A percentile compares a stretch with the other conserved stretches of the same genome.
Conservation (phyloP, 1,140 invertebrate genomes). For the Carcinoscorpius rotundicauda region DNA sequence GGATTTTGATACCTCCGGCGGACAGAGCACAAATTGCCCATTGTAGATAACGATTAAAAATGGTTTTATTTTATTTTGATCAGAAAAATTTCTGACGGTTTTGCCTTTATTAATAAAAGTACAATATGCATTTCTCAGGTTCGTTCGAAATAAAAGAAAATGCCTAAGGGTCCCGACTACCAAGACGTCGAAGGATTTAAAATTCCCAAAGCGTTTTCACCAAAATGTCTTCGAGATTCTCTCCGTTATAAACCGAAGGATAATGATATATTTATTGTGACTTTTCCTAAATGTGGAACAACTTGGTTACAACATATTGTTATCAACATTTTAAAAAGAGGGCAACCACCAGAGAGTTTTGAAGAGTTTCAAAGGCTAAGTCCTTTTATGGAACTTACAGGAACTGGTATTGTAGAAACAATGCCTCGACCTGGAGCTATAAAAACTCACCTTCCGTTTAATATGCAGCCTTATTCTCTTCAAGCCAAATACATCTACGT, state of each 20-base stretch:
- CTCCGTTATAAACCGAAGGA: slow-evolving; percentile 17
- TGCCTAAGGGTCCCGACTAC: too few relatives aligned
- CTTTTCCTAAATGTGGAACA: slow-evolving; percentile 26
- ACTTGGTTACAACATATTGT: slow-evolving; percentile 24
- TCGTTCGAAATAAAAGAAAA: too few relatives aligned
- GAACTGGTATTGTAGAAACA: slow-evolving; percentile 10
- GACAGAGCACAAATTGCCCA: too few relatives aligned
- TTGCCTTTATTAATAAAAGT: too few relatives aligned
- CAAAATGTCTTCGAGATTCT: slow-evolving; percentile 12
- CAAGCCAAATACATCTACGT: slow-evolving; percentile 53
- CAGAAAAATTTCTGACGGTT: too few relatives aligned
- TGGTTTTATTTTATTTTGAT: too few relatives aligned
- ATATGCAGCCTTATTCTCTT: slow-evolving; percentile 34
- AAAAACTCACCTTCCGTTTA: slow-evolving; percentile 63
- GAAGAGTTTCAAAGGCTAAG: slow-evolving; percentile 1
- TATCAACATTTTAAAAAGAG: slow-evolving; percentile 12
- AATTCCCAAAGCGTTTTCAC: slow-evolving; percentile 8
- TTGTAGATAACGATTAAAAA: too few relatives aligned
- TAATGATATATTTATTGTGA: slow-evolving; percentile 21
- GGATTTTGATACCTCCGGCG: too few relatives aligned
- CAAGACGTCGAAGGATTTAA: slow-evolving; percentile 5
- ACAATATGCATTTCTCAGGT: too few relatives aligned
- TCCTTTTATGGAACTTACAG: slow-evolving; percentile 17
- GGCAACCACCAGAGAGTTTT: slow-evolving; percentile 9
- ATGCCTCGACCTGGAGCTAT: slow-evolving; percentile 9